Evolutionary conservation across 2,797 vertebrate species (phyloP), one percentile per base, ranked within the genome.

Genomic region (Sphenopsis melanotis): DNA sequence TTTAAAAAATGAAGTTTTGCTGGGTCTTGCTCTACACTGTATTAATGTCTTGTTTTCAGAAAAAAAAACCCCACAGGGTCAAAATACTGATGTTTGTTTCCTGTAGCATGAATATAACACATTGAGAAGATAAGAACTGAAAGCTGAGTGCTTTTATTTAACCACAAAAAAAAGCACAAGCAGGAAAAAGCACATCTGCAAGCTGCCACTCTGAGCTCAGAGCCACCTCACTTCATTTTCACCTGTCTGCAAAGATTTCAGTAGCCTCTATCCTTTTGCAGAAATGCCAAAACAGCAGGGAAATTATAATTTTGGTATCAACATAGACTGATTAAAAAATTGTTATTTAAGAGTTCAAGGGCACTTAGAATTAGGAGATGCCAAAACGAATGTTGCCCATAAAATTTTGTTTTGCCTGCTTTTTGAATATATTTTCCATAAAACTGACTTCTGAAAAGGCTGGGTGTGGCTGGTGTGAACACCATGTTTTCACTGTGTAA

Each of bases 71-170:
- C 56, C 70, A 80, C 30, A 41, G 37, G 39, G 61, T 91, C 47
- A 83, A 72, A 96, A 90, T 76, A 44, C 63, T 52, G 61, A 29
- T 92, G 55, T 78, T 95, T 94, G 59, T 95, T 97, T 94, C 82
- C 91, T 79, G 69, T 71, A 69, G 46, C 12, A 2, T 42, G 50
- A 91, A 32, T 72, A 11, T 76, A 90, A 81, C 41, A 32, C 55
- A 39, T 87, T 24, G 52, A 65, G 69, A 83, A 86, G 89, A 77
- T 90, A 90, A 93, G 82, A 85, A 47, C 2, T 89, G 87, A 91
- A 86, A 87, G 82, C 47, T 49, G 55, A 75, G 34, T 1, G 34
- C 65, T 85, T 95, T 91, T 75, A 65, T 91, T 95, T 87, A 88
- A 93, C 82, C 72, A 37, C 76, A 44, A 61, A 68, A 70, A 34